Evolutionary conservation across 2,113 vertebrate species (phyloP).

Genomic region (Chaetodon auriga): DNA sequence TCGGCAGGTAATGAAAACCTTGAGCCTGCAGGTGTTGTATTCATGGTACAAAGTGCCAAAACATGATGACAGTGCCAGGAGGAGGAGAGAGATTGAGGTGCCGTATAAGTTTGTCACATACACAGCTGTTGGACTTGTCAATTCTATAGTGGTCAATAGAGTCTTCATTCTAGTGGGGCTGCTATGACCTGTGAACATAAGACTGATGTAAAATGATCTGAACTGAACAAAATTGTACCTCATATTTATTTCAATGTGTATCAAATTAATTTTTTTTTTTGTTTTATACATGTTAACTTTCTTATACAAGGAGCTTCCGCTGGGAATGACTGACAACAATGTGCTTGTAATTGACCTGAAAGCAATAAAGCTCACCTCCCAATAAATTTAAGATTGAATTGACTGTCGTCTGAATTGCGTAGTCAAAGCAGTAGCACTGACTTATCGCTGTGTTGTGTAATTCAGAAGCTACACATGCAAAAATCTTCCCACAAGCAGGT

Average conservation of each 20-base stretch:
- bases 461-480: background rate
- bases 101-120: conserved; percentile 94
- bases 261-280: background rate
- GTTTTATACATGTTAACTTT: background rate
- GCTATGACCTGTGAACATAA: conserved; percentile 74
- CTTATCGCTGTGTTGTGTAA: background rate
- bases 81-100: conserved; percentile 92
- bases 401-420: background rate
- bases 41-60: conserved; percentile 83
- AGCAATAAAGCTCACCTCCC: conserved; percentile 6
- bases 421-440: background rate
- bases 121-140: conserved; percentile 86
- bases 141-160: conserved; percentile 87
- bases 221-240: conserved; percentile 18
- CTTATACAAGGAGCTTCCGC: background rate
- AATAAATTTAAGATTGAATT: background rate
- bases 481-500: too few relatives aligned
- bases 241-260: conserved; percentile 46
- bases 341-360: conserved; percentile 24
- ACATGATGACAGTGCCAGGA: conserved; percentile 80
- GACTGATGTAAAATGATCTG: background rate
- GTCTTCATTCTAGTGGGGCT: conserved; percentile 86
- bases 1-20: conserved; percentile 81
- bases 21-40: conserved; percentile 83
- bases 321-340: conserved; percentile 26